These are phyloP conservation scores for Rhynchomys soricoides DNA, from an alignment of 2,113 vertebrate genomes.

Conservation along the genomic window DNA sequence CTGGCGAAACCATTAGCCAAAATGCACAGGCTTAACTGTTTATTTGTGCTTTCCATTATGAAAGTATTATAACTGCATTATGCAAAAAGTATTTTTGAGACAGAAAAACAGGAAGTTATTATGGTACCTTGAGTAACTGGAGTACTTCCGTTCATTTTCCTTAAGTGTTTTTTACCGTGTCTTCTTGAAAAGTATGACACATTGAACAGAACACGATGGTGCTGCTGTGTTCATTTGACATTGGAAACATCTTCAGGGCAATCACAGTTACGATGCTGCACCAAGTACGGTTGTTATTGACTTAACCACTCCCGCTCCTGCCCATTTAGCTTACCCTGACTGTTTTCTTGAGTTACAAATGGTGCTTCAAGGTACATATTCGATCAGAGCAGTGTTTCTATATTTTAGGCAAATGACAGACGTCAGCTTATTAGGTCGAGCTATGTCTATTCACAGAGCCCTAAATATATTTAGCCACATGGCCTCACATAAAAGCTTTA, in stretches of 20 bases:
- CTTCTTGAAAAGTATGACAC: neutral
- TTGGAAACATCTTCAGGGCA: constrained; percentile 39
- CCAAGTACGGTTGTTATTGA: neutral
- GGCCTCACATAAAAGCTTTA: constrained; percentile 29
- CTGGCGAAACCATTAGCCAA: constrained; percentile 9
- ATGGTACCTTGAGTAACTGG: neutral
- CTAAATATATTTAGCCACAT: constrained; percentile 6
- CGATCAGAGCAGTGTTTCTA: neutral
- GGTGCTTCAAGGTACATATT: constrained; percentile 40
- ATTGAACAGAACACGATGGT: neutral
- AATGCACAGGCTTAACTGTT: neutral
- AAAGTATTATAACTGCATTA: constrained; percentile 50
- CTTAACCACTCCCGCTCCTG: neutral
- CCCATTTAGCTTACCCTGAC: neutral
- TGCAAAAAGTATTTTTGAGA: constrained; percentile 35
- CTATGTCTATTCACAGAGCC: neutral
- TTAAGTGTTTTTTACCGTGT: constrained; percentile 34
- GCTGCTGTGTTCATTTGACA: constrained; percentile 21
- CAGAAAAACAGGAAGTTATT: constrained; percentile 39
- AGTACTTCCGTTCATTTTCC: constrained; percentile 40
- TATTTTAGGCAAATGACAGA: constrained; percentile 22
- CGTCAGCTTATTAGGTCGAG: constrained; percentile 19
- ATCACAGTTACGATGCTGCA: neutral
- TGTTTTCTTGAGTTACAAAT: constrained; percentile 29
- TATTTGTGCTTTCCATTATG: constrained; percentile 62